Evolutionary conservation across 2,888 invertebrate genomes (phyloP).

Genomic region (Geotrupes spiniger): DNA sequence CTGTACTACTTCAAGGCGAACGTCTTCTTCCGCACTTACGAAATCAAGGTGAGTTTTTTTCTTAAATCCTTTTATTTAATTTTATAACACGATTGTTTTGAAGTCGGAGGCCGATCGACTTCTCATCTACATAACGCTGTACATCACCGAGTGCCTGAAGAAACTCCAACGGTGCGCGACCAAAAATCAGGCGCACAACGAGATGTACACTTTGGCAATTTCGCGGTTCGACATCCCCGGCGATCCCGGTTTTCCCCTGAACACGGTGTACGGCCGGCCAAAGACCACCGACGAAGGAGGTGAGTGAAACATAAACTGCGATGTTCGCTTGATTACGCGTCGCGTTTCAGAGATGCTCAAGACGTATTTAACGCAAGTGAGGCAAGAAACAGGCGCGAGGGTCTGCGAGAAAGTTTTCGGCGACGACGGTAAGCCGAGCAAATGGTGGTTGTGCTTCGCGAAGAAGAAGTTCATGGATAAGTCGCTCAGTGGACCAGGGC

Average conservation of each 20-base stretch:
- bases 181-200: conserved; percentile 86
- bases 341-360: conserved; percentile 50
- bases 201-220: conserved; percentile 94
- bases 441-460: conserved; percentile 99
- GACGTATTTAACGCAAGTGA: conserved; percentile 87
- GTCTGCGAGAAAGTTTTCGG: conserved; percentile 91
- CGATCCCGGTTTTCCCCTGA: conserved; percentile 89
- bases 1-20: conserved; percentile 97
- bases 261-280: conserved; percentile 92
- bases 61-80: not conserved
- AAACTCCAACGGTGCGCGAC: conserved; percentile 87
- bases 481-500: conserved; percentile 86
- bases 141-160: conserved; percentile 96
- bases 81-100: no score
- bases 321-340: not conserved
- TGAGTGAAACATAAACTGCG: no score
- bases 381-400: conserved; percentile 92
- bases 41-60: conserved; percentile 88
- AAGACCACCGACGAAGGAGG: conserved; percentile 75
- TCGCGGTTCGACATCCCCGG: conserved; percentile 96
- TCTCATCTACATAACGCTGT: conserved; percentile 94
- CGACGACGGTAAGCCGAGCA: conserved; percentile 93
- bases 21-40: conserved; percentile 98
- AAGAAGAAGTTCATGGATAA: conserved; percentile 99
- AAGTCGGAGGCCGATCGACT: conserved; percentile 97